Evolutionary conservation across 1,140 invertebrate species (phyloP), one percentile per base, ranked within the genome.

Genomic region (Melitaea cinxia): DNA sequence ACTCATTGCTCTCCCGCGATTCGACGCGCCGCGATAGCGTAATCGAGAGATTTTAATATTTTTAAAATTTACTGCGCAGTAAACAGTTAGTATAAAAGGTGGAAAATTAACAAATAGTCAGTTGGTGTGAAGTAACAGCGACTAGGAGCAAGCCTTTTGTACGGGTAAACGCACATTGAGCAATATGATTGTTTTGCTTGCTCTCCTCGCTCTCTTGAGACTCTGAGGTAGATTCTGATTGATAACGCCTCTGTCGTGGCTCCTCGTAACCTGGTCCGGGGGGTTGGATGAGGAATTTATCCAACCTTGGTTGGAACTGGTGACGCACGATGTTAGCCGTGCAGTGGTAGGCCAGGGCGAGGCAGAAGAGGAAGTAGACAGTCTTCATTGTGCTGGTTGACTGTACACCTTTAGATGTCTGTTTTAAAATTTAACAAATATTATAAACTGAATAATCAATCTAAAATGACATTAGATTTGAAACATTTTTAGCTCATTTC

Each of bases 301-400:
- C 71, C 63, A 70, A 15, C 4, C 61, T 63, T 12, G 59, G 70
- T 6, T 60, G 68, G 21, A 67, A 42, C 35, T 77, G 68, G 1
- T 68, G 74, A 6, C 75, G 65, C 74, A 88, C 84, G 72, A 89
- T 83, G 65, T 72, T 81, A 55, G 68, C 83, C n/a, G 76, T 57
- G 35, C 69, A 65, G 35, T 72, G 60, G 66, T 73, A 72, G 56
- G 75, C 74, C 50, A 88, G 72, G 17, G 75, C 77, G 15, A 88
- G 74, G 72, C 76, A 83, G 49, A 85, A 52, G 15, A 88, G 66
- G 24, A 81, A 49, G 65, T 72, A 77, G 64, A 79, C 65, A 54
- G 75, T 73, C 74, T 80, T 89, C 87, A 89, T 89, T 60, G 59
- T 79, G 76, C 33, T 33, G 21, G 52, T 42, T 56, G 57, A 67